Percentiles rank a stretch among this genome's conserved stretches.
Evolutionary conservation across 1,140 invertebrate genomes (phyloP).

Genomic region (Achatina immaculata): DNA sequence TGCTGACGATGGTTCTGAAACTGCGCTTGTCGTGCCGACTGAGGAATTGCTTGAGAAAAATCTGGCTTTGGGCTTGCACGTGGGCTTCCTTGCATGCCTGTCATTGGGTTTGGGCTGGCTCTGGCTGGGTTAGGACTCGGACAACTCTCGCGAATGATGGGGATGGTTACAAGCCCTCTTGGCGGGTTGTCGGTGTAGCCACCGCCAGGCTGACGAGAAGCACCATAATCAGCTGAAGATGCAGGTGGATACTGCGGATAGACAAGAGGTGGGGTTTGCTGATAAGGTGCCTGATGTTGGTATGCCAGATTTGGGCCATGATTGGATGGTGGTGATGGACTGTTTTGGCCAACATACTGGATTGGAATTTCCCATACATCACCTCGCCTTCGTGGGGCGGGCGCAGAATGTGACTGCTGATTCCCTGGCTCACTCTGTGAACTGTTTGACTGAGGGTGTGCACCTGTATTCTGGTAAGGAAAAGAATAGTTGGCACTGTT

Average conservation of each 20-base stretch:
- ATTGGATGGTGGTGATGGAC: slow-evolving; percentile 15
- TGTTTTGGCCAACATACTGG: slow-evolving; percentile 40
- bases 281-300: slow-evolving; percentile 33
- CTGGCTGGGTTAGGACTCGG: neutral
- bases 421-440: slow-evolving; percentile 46
- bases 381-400: slow-evolving; percentile 37
- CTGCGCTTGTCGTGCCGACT: slow-evolving; percentile 19
- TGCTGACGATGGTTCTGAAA: slow-evolving; percentile 15
- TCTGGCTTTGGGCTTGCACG: slow-evolving; percentile 24
- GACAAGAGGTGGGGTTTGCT: neutral
- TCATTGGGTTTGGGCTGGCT: neutral
- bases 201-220: neutral
- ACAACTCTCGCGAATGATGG: slow-evolving; percentile 26
- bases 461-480: neutral
- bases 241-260: neutral
- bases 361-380: slow-evolving; percentile 52
- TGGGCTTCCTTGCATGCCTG: slow-evolving; percentile 16
- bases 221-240: neutral
- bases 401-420: slow-evolving; percentile 10
- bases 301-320: slow-evolving; percentile 5
- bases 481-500: neutral
- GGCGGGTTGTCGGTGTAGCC: neutral
- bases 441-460: slow-evolving; percentile 51
- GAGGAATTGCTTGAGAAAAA: slow-evolving; percentile 30
- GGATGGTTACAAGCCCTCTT: slow-evolving; percentile 20